A percentile compares a stretch with the other conserved stretches of the same genome.
Evolutionary conservation across 2,113 vertebrate genomes (phyloP).

Genomic region (Mirounga angustirostris): DNA sequence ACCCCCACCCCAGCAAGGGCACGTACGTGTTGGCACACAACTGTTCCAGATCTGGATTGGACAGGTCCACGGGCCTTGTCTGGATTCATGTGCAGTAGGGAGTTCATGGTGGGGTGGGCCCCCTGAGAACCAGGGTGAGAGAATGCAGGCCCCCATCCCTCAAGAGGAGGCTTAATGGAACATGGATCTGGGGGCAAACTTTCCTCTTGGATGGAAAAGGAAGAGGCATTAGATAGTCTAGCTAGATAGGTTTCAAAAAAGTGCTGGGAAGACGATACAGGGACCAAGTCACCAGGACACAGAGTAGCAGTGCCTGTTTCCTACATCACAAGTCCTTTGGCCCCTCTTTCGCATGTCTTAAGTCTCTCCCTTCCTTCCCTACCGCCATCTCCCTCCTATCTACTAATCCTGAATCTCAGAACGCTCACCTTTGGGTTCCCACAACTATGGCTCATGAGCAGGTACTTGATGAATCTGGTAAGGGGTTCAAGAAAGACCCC

Average conservation of each 20-base stretch:
- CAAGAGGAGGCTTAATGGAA: neutral
- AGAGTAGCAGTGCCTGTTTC: conserved; percentile 59
- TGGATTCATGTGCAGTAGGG: neutral
- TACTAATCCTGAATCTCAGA: neutral
- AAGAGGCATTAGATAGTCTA: neutral
- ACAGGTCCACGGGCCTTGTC: neutral
- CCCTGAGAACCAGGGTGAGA: neutral
- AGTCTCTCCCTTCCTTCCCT: neutral
- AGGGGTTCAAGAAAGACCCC: neutral
- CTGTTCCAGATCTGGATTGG: neutral
- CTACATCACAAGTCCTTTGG: neutral
- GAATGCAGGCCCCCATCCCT: neutral
- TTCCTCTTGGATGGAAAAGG: neutral
- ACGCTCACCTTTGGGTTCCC: neutral
- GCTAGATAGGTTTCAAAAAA: neutral
- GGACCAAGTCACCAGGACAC: neutral
- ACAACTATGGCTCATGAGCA: neutral
- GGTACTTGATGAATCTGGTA: neutral
- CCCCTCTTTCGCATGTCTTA: neutral
- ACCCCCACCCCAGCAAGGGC: neutral
- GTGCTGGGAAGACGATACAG: neutral
- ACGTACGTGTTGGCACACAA: neutral
- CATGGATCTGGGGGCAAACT: neutral
- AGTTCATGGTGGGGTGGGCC: neutral
- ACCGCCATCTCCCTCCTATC: neutral